Evolutionary conservation across 2,113 vertebrate genomes (phyloP).

Genomic region (Carettochelys insculpta): DNA sequence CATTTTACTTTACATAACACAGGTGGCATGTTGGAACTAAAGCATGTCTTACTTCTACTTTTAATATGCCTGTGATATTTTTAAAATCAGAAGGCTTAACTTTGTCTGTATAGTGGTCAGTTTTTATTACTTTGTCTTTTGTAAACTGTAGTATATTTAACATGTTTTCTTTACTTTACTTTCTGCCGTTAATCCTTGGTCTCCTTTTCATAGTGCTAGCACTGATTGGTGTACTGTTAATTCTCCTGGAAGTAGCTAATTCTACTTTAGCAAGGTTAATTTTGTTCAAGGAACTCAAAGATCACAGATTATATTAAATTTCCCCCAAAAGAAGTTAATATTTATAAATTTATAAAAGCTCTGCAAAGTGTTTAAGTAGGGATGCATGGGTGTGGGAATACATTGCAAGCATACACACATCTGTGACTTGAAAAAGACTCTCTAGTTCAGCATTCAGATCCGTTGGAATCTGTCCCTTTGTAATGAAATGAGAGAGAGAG

Average conservation of each 20-base stretch:
- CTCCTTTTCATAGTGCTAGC: background rate
- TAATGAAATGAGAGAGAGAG: background rate
- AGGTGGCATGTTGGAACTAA: constrained; percentile 33
- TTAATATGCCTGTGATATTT: background rate
- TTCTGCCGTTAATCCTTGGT: background rate
- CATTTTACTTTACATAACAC: constrained; percentile 42
- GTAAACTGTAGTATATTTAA: background rate
- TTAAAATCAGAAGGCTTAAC: constrained; percentile 18
- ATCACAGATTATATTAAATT: background rate
- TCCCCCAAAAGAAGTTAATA: background rate
- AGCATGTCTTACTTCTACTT: constrained; percentile 23
- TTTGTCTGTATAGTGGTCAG: constrained; percentile 7
- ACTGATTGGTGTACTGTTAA: background rate
- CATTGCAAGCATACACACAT: background rate
- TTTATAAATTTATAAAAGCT: background rate
- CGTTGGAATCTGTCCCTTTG: background rate
- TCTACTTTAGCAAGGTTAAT: background rate
- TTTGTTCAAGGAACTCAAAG: background rate
- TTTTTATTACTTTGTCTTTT: constrained; percentile 8
- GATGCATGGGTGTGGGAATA: background rate
- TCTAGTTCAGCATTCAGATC: background rate
- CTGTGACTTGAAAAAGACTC: background rate
- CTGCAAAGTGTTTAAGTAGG: background rate
- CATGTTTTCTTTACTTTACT: background rate
- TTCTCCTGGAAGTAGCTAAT: fast-evolving